phyloP scores from a whole-genome alignment of 2,888 invertebrate species.

The Microplitis manilae region DNA sequence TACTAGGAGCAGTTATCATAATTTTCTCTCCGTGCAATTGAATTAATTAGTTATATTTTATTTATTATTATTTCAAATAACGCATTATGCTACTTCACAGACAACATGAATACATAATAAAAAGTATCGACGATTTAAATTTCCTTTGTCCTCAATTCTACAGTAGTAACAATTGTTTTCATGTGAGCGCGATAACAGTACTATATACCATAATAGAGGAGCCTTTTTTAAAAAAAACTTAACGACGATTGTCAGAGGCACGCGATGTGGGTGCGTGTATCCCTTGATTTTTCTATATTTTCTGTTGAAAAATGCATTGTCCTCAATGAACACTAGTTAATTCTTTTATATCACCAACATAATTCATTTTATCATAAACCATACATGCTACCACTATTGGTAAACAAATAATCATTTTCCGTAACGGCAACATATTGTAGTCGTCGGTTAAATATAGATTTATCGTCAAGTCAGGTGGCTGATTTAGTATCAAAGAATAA shows the following conservation, averaged over 20 bases:
- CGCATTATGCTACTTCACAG: not conserved
- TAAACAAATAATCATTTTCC: no score
- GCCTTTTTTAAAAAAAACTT: not conserved
- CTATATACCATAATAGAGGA: not conserved
- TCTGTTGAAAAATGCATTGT: conserved; percentile 16
- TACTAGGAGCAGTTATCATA: no score
- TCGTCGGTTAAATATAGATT: not conserved
- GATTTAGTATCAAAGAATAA: conserved; percentile 25
- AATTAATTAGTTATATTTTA: not conserved
- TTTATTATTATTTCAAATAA: not conserved
- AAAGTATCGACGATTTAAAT: conserved; percentile 8
- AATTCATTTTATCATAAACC: not conserved
- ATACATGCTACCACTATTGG: not conserved
- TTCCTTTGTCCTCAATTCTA: conserved; percentile 17
- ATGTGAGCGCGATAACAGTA: conserved; percentile 16
- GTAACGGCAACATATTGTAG: not conserved
- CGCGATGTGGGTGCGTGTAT: conserved; percentile 19
- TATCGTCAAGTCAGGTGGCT: not conserved
- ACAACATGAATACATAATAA: not conserved
- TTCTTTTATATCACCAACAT: not conserved
- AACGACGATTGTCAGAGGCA: conserved; percentile 10
- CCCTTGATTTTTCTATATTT: not conserved
- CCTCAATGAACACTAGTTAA: not conserved
- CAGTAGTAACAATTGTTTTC: conserved; percentile 3
- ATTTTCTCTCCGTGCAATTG: no score